Base-by-base conservation (phyloP, 2,113 vertebrate species). In the Neomonachus schauinslandi region DNA sequence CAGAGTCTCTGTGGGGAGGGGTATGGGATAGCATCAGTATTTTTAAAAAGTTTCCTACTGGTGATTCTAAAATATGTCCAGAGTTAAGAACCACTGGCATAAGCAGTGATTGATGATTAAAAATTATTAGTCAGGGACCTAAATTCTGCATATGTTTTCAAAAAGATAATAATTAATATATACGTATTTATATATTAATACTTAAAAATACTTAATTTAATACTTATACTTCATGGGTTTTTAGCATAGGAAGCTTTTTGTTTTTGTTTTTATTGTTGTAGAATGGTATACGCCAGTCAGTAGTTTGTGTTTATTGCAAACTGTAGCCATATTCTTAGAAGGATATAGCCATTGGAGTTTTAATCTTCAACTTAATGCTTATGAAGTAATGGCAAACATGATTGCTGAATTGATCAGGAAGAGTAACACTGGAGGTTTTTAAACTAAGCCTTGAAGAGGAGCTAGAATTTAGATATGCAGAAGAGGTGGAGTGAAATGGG, bases 201-300 rank as follows among this genome's bases (percentile, higher is more conserved):
- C 18, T 36, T 69, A 69, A n/a, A 36, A 69, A 69, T 36, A n/a
- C 33, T 89, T 79, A 33, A 46, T 86, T 89, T 72, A 93, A 84
- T 90, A 84, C 28, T 81, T 71, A 79, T 0, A 31, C 12, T 65
- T 86, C 57, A 21, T 33, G 12, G 10, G 31, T 82, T 61, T 88
- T 51, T 84, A 77, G 49, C 5, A 49, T 77, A 81, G 22, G 65
- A 21, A 22, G 4, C 12, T 59, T 77, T 46, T 69, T 71, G 19
- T 8, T 65, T 79, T 87, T 67, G 15, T 46, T 94, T 81, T 89
- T 97, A 39, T 86, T 96, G 53, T 53, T 90, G 39, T 80, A 77
- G 24, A 83, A 79, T 46, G 5, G 0, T 61, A 31, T 53, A 97
- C 53, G 4, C 7, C 11, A 51, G 55, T 79, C 15, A n/a, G 15